Evolutionary conservation across 2,888 invertebrate genomes (phyloP), one percentile per base, ranked within the genome.

Genomic region (Campoplex nolae): DNA sequence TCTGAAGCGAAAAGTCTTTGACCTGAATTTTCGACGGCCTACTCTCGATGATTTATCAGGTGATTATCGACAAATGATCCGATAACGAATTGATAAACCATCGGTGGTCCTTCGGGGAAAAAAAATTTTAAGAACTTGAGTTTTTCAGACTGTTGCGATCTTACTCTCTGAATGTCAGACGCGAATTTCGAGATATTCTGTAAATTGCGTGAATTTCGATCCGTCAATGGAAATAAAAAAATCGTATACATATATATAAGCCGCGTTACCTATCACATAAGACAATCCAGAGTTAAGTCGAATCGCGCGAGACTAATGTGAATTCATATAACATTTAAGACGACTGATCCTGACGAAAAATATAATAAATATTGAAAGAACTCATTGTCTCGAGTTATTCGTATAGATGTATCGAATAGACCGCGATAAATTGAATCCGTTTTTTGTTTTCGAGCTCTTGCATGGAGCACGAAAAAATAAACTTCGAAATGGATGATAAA

Each of bases 221-320:
- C 86, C 84, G 86, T 62, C 87, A 78, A 84, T 78, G 78, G 16
- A 32, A 58, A 58, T 23, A 38, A 67, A 38, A 67, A 62, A 32
- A 62, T 13, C 32, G 32, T 74, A 74, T 74, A 56, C 51, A 51
- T 74, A 74, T 73, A 73, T 51, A 73, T 74, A 56, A 86, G 80
- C 81, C 85, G 83, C 87, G 87, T 84, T 87, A 87, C 84, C 87
- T 89, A 90, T 89, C 90, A 88, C 87, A 89, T 90, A 90, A 90
- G 91, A 91, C 91, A 91, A 91, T 91, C 91, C 89, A 88, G 89
- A 85, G 89, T 88, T 75, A 82, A 88, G 84, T 78, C 81, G 56
- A 71, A 77, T 38, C 78, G 62, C 84, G 82, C 80, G 84, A 84
- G 71, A 82, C 74, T 65, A 42, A 68, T 80, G 71, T 83, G 58